These are phyloP conservation scores for Camponotus floridanus DNA, from an alignment of 1,140 invertebrate genomes.

Conservation along the genomic window DNA sequence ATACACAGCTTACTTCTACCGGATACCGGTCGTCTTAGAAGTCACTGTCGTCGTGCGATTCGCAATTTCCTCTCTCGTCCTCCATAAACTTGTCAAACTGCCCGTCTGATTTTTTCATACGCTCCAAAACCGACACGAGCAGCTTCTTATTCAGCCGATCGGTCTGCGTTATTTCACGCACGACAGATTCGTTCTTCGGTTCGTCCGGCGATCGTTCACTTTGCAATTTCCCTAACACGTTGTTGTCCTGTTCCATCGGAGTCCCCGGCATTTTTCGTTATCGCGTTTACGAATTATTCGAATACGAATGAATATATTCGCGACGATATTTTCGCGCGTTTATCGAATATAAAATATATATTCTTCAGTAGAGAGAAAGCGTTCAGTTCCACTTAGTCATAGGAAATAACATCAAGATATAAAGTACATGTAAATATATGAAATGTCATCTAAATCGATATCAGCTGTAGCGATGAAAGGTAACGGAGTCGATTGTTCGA, in stretches of 20 bases:
- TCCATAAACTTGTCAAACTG: slow-evolving; percentile 79
- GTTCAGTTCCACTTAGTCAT: neutral
- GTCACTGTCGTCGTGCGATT: slow-evolving; percentile 74
- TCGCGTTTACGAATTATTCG: neutral
- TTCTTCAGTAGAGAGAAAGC: neutral
- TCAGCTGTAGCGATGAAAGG: neutral
- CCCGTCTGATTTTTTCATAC: slow-evolving; percentile 85
- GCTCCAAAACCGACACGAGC: slow-evolving; percentile 87
- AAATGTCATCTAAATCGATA: neutral
- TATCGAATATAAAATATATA: neutral
- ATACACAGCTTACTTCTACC: no score
- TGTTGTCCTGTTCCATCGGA: slow-evolving; percentile 76
- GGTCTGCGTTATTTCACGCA: slow-evolving; percentile 88
- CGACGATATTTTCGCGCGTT: neutral
- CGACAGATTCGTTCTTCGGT: slow-evolving; percentile 65
- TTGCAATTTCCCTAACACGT: slow-evolving; percentile 70
- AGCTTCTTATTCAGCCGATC: slow-evolving; percentile 89
- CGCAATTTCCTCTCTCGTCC: slow-evolving; percentile 62
- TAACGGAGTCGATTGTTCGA: slow-evolving; percentile 1
- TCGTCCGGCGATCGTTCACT: slow-evolving; percentile 68
- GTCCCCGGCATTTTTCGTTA: slow-evolving; percentile 80
- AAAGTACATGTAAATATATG: neutral
- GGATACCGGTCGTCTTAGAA: slow-evolving; percentile 68
- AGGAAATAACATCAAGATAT: neutral
- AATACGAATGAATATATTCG: neutral